phyloP scores from a whole-genome alignment of 2,797 vertebrate genomes.

The Galagoides demidoff region DNA sequence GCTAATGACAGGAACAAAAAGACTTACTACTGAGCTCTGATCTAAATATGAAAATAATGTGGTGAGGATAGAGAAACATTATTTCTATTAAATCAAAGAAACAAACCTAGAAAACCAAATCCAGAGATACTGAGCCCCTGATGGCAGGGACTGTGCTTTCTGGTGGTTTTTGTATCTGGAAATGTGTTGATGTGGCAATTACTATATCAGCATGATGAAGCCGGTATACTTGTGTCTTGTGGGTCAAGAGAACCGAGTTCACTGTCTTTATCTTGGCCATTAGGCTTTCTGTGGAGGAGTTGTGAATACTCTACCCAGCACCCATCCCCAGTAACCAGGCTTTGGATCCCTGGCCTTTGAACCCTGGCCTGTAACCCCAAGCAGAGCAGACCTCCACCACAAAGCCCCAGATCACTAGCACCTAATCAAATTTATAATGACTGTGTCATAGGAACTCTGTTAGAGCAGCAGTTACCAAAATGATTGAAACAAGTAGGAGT shows the following conservation, averaged over 20 bases:
- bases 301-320: neutral
- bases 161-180: accelerated
- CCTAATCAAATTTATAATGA: neutral
- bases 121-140: neutral
- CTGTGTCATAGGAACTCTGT: neutral
- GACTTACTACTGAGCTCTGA: neutral
- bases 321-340: too few relatives aligned
- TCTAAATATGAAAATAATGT: neutral
- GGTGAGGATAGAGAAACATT: neutral
- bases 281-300: neutral
- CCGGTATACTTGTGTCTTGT: neutral
- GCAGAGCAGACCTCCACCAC: neutral
- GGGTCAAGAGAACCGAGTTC: neutral
- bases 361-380: neutral
- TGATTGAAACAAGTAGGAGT: too few relatives aligned
- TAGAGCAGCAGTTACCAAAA: too few relatives aligned
- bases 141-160: neutral
- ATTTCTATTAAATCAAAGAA: conserved; percentile 27
- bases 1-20: neutral
- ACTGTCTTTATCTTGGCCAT: neutral
- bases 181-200: neutral
- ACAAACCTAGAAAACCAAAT: neutral
- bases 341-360: neutral
- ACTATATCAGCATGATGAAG: accelerated
- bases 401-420: neutral